Conservation (phyloP, 1,140 invertebrate genomes). For the Phymorhynchus buccinoides region DNA sequence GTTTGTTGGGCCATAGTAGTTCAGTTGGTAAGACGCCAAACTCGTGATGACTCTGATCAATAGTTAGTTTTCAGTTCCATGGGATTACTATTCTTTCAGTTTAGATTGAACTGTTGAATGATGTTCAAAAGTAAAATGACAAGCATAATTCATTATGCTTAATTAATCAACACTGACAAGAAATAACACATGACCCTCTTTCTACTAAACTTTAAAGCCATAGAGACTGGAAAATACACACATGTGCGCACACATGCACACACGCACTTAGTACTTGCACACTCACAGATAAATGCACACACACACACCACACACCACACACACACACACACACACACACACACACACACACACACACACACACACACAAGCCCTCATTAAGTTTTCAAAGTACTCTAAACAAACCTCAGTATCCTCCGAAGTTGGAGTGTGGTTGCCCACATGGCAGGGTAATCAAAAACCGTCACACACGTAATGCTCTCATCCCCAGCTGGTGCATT, state of each 20-base stretch:
- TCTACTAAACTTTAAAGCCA: not conserved
- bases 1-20: too few relatives aligned
- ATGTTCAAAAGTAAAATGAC: not conserved
- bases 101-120: too few relatives aligned
- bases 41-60: too few relatives aligned
- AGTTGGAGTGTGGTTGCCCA: too few relatives aligned
- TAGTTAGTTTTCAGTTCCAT: too few relatives aligned
- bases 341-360: not conserved
- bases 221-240: not conserved
- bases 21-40: too few relatives aligned
- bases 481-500: too few relatives aligned
- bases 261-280: not conserved
- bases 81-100: too few relatives aligned
- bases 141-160: not conserved
- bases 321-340: not conserved
- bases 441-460: too few relatives aligned
- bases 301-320: too few relatives aligned
- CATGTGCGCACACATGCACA: not conserved
- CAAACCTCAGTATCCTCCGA: too few relatives aligned
- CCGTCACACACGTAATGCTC: not conserved
- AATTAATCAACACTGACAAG: not conserved
- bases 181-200: not conserved
- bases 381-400: too few relatives aligned
- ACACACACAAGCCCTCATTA: not conserved
- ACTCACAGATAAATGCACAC: not conserved